Evolutionary conservation across 2,797 vertebrate species (phyloP).

Genomic region (Kryptolebias ocellatus): DNA sequence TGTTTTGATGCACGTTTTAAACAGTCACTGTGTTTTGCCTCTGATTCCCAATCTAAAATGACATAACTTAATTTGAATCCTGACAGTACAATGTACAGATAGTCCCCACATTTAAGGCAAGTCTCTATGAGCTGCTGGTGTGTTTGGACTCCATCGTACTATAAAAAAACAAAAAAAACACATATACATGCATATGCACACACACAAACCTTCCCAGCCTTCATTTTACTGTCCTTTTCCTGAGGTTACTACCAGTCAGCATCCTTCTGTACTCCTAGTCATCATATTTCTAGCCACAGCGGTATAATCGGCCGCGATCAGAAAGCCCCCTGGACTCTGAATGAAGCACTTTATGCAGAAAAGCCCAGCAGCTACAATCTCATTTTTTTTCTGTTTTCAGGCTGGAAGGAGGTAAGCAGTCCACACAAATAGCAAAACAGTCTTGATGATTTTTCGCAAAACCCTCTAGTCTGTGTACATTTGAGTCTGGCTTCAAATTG

Average conservation of each 20-base stretch:
- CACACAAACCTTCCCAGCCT: constrained; percentile 42
- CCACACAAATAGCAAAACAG: constrained; percentile 35
- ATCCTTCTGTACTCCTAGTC: constrained; percentile 78
- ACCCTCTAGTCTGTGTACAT: constrained; percentile 70
- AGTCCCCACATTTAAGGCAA: background rate
- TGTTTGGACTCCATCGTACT: background rate
- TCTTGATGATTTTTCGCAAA: constrained; percentile 60
- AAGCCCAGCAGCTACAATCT: constrained; percentile 76
- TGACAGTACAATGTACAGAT: background rate
- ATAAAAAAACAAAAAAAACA: background rate
- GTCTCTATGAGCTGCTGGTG: background rate
- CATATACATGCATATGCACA: background rate
- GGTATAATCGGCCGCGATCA: constrained; percentile 78
- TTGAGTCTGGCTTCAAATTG: constrained; percentile 76
- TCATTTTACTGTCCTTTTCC: constrained; percentile 75
- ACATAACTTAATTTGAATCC: background rate
- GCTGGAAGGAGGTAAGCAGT: constrained; percentile 6
- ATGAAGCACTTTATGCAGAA: constrained; percentile 78
- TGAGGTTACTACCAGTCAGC: constrained; percentile 83
- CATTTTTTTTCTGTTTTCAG: constrained; percentile 62
- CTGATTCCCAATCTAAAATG: too few species aligned
- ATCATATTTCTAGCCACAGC: constrained; percentile 81
- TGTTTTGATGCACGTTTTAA: background rate
- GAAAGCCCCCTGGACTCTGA: constrained; percentile 78
- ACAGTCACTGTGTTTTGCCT: background rate